phyloP scores from a whole-genome alignment of 2,113 vertebrate species.

The Piprites chloris region DNA sequence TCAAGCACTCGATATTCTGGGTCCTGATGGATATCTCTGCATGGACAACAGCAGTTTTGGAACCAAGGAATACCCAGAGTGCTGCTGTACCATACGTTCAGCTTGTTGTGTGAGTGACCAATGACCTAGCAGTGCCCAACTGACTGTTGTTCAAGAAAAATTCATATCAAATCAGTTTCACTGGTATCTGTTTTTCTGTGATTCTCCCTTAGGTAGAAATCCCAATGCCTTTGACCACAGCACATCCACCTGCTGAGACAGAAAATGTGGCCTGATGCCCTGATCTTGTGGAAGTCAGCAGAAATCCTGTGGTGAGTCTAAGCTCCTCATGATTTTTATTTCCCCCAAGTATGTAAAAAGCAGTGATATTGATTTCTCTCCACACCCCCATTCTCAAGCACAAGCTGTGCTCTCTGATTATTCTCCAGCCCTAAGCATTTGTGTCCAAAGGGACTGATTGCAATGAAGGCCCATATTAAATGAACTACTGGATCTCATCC shows the following conservation, averaged over 20 bases:
- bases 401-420: neutral
- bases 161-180: neutral
- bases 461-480: neutral
- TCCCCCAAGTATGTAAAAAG: neutral
- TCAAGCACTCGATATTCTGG: neutral
- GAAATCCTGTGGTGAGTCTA: neutral
- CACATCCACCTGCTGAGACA: neutral
- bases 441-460: neutral
- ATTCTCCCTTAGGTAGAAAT: neutral
- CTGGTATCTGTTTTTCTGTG: neutral
- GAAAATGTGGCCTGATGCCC: neutral
- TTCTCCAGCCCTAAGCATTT: neutral
- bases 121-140: neutral
- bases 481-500: neutral
- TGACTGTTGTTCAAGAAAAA: neutral
- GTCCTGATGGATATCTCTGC: neutral
- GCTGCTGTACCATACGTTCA: neutral
- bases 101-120: neutral
- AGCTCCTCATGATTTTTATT: neutral
- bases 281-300: neutral
- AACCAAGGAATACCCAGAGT: neutral
- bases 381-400: neutral
- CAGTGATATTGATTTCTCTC: neutral
- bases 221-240: neutral
- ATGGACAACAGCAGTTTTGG: neutral